A percentile compares a stretch with the other conserved stretches of the same genome.
These are phyloP conservation scores for Triplophysa tibetana DNA, from an alignment of 2,113 vertebrate species.

Conservation along the genomic window DNA sequence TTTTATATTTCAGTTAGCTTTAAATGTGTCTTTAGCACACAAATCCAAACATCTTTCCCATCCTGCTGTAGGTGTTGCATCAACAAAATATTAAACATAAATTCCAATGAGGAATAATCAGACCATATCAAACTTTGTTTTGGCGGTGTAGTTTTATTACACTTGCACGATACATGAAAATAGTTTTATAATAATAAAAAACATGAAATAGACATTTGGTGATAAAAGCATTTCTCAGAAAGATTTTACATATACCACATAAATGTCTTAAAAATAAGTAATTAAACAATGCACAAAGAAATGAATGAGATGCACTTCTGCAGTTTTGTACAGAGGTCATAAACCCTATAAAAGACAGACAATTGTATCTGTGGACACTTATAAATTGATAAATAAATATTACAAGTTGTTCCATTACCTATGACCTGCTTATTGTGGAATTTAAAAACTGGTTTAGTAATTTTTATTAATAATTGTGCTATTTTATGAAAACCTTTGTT, in stretches of 20 bases:
- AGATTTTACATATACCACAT: background rate
- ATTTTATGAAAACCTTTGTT: background rate
- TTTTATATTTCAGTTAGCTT: too few relatives aligned
- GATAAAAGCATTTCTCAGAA: background rate
- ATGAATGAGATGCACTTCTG: background rate
- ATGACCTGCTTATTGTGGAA: too few relatives aligned
- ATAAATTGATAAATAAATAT: background rate
- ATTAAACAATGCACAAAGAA: background rate
- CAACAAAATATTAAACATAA: background rate
- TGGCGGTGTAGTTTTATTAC: background rate
- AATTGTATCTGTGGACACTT: background rate
- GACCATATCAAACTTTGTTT: too few relatives aligned
- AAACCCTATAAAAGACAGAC: background rate
- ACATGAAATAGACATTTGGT: background rate
- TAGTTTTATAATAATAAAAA: background rate
- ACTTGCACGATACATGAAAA: background rate
- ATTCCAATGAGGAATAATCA: background rate
- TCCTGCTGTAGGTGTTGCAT: too few relatives aligned
- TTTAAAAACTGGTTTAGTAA: too few relatives aligned
- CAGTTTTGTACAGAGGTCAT: background rate
- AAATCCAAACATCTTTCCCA: too few relatives aligned
- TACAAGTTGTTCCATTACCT: too few relatives aligned
- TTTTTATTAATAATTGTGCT: background rate
- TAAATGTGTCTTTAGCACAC: too few relatives aligned
- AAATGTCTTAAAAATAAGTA: background rate